Evolutionary conservation across 2,113 vertebrate genomes (phyloP).

Genomic region (Proterorhinus semilunaris): DNA sequence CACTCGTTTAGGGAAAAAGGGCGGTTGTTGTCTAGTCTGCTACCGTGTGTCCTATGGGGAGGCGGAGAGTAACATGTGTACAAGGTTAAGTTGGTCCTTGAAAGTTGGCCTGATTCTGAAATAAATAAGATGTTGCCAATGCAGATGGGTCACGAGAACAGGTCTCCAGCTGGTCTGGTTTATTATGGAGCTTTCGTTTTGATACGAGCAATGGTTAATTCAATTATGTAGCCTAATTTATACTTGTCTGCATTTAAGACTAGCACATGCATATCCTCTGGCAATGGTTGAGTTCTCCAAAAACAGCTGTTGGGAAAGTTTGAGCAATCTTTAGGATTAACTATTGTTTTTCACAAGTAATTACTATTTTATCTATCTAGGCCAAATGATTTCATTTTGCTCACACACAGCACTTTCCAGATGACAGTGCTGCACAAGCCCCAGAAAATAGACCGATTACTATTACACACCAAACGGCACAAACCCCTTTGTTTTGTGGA

Average conservation of each 20-base stretch:
- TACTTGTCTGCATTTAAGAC: no score
- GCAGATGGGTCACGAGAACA: conserved; percentile 7
- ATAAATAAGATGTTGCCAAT: conserved; percentile 33
- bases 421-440: no score
- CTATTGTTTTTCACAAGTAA: no score
- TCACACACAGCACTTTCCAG: no score
- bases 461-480: not conserved
- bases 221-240: no score
- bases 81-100: conserved; percentile 47
- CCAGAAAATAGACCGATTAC: not conserved
- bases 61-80: conserved; percentile 36
- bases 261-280: no score
- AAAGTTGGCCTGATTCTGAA: conserved; percentile 32
- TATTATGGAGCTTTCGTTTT: not conserved
- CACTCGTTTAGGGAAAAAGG: conserved; percentile 20
- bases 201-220: no score
- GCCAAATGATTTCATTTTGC: no score
- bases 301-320: no score
- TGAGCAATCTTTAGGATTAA: no score
- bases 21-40: conserved; percentile 11
- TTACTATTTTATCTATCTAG: no score
- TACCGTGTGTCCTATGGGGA: conserved; percentile 29
- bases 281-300: no score
- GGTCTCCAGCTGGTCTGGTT: not conserved
- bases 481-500: conserved; percentile 11